These are phyloP conservation scores for Harpalus rubripes DNA, from an alignment of 2,888 invertebrate species.

Conservation along the genomic window DNA sequence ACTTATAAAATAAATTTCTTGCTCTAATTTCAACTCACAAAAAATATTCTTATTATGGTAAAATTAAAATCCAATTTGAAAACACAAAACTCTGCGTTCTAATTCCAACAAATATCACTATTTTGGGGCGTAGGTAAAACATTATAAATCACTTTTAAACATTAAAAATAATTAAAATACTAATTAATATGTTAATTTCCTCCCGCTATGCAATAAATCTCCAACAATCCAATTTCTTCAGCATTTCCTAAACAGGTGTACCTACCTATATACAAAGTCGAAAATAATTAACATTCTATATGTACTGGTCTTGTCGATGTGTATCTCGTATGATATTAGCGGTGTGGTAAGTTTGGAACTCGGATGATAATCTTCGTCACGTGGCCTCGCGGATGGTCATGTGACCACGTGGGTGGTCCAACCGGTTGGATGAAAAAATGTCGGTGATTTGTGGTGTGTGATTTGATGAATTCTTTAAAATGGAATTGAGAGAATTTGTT, in stretches of 20 bases:
- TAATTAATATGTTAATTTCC: constrained; percentile 64
- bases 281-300: constrained; percentile 60
- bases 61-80: neutral
- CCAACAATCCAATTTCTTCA: constrained; percentile 54
- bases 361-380: constrained; percentile 50
- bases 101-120: constrained; percentile 38
- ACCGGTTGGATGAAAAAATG: constrained; percentile 59
- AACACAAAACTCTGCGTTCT: constrained; percentile 22
- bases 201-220: constrained; percentile 65
- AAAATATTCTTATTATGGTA: neutral
- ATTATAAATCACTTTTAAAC: constrained; percentile 56
- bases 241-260: constrained; percentile 55
- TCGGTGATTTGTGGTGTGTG: constrained; percentile 32
- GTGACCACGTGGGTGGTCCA: constrained; percentile 60
- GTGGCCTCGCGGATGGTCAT: constrained; percentile 55
- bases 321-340: constrained; percentile 43
- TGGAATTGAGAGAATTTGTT: neutral
- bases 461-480: constrained; percentile 18
- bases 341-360: neutral
- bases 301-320: constrained; percentile 49
- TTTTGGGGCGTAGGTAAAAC: constrained; percentile 46
- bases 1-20: neutral
- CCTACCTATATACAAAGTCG: constrained; percentile 1
- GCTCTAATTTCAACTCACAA: neutral
- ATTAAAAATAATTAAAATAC: constrained; percentile 61